A percentile compares a stretch with the other conserved stretches of the same genome.
These are phyloP conservation scores for Equus quagga DNA, from an alignment of 2,113 vertebrate genomes.

Conservation along the genomic window DNA sequence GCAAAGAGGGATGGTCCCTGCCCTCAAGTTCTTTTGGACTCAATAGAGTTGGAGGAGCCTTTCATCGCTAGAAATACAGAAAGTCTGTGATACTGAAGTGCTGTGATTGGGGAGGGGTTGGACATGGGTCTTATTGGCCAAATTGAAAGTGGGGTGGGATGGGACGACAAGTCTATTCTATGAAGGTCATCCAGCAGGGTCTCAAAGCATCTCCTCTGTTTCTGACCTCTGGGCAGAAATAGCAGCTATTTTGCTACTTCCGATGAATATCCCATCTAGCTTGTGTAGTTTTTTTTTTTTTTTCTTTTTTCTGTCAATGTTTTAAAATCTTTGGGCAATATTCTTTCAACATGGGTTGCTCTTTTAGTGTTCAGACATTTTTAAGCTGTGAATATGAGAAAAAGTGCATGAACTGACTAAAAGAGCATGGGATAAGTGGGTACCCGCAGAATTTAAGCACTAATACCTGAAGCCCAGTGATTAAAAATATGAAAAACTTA, in stretches of 20 bases:
- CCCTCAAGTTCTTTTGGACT: neutral
- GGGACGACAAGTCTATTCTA: neutral
- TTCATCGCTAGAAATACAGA: neutral
- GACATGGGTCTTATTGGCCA: neutral
- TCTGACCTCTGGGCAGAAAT: neutral
- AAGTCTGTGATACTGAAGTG: neutral
- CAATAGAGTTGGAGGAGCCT: neutral
- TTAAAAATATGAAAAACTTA: neutral
- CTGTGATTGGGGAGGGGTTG: neutral
- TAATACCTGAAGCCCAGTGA: neutral
- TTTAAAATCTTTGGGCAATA: neutral
- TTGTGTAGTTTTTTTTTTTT: neutral
- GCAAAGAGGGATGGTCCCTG: neutral
- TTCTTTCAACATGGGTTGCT: neutral
- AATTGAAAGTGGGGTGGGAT: neutral
- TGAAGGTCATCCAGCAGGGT: neutral
- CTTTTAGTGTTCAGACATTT: neutral
- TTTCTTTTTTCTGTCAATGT: neutral
- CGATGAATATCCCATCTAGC: neutral
- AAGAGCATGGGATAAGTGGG: neutral
- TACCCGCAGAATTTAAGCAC: neutral
- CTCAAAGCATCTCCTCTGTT: neutral
- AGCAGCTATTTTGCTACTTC: neutral
- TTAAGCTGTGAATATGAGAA: neutral
- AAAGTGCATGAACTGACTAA: neutral